Evolutionary conservation across 2,113 vertebrate species (phyloP), one percentile per base, ranked within the genome.

Genomic region (Beaufortia kweichowensis): DNA sequence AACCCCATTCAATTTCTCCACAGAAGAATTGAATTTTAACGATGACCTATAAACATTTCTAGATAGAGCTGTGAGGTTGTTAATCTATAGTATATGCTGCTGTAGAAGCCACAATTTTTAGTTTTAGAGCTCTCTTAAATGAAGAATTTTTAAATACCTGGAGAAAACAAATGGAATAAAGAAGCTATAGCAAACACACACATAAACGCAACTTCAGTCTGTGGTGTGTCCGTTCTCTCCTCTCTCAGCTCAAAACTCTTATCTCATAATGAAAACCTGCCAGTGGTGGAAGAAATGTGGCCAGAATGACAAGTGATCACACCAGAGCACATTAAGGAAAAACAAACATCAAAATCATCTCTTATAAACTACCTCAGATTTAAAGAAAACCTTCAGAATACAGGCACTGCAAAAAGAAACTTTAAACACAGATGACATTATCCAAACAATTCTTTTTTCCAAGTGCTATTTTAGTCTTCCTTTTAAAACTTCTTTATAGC

Each of bases 221-320:
- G 35, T 64, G 6, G n/a, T n/a, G n/a, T n/a, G n/a, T n/a, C n/a
- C n/a, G n/a, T n/a, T n/a, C n/a, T n/a, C n/a, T n/a, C n/a, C n/a
- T n/a, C n/a, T n/a, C n/a, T n/a, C n/a, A n/a, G 35, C 53, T 69
- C 29, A 50, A n/a, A 79, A 83, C 72, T 77, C 68, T 86, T 85
- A 89, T 87, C 84, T 86, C 23, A 17, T 82, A 84, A 86, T 85
- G 79, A 82, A 75, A 80, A 84, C 81, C 78, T 77, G 35, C 50
- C 17, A 72, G 69, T 8, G 71, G 43, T 71, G n/a, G 31, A 75
- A 15, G 55, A n/a, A 41, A 14, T 53, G 56, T 71, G 39, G 24
- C 53, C 43, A 78, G 50, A 86, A 83, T 78, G 60, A 80, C 70
- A 67, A 53, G 64, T 72, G 55, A 66, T 72, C 78, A 66, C 69